Percentiles rank a stretch among this genome's conserved stretches.
These are phyloP conservation scores for Orthosia gothica DNA, from an alignment of 2,888 invertebrate species.

Conservation along the genomic window DNA sequence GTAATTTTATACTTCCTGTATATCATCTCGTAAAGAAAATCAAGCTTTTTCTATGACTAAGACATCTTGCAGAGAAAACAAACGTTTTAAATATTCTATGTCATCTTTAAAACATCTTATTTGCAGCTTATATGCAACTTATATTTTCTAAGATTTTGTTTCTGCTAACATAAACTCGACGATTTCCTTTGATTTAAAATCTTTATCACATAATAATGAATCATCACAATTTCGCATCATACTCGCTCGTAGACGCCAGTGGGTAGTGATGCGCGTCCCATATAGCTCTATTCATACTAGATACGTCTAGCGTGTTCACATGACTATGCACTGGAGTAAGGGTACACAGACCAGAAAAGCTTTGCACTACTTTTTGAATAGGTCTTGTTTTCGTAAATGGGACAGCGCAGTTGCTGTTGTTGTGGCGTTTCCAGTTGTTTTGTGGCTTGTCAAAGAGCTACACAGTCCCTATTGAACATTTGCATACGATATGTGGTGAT, in stretches of 20 bases:
- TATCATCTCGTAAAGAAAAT: not conserved
- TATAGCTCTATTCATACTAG: not conserved
- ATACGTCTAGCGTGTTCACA: constrained; percentile 17
- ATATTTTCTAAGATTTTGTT: not conserved
- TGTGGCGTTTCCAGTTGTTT: not conserved
- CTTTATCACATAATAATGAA: constrained; percentile 40
- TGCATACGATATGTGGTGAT: not conserved
- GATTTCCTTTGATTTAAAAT: constrained; percentile 14
- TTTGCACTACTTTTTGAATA: constrained; percentile 17
- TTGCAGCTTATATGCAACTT: not conserved
- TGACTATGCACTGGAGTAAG: not conserved
- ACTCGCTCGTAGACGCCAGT: constrained; percentile 1
- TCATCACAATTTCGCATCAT: constrained; percentile 46
- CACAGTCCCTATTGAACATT: not conserved
- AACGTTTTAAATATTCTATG: not conserved
- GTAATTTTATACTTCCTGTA: not conserved
- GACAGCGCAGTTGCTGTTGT: not conserved
- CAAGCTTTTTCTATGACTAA: constrained; percentile 14
- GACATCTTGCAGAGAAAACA: not conserved
- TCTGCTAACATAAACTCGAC: constrained; percentile 11
- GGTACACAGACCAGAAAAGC: constrained; percentile 1
- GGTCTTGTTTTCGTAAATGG: constrained; percentile 13
- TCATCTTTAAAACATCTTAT: not conserved
- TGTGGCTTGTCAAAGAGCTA: not conserved
- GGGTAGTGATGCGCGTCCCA: constrained; percentile 25